Conservation (phyloP, 2,797 vertebrate species). For the Rachycentron canadum region DNA sequence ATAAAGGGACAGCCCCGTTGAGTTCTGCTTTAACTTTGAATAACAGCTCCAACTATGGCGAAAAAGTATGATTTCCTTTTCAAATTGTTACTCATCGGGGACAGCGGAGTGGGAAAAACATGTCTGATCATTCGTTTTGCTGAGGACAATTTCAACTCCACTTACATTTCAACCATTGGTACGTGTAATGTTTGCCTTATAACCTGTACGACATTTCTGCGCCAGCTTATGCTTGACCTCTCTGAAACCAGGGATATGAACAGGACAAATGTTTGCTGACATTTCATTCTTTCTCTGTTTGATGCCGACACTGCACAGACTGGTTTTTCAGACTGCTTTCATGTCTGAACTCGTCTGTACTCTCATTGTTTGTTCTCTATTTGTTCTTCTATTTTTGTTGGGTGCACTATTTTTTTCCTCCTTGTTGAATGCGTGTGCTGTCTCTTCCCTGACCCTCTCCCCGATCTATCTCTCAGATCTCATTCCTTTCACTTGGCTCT, state of each 20-base stretch:
- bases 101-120: slow-evolving; percentile 97
- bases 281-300: slow-evolving; percentile 34
- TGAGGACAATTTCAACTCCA: slow-evolving; percentile 95
- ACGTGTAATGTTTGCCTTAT: slow-evolving; percentile 57
- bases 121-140: slow-evolving; percentile 96
- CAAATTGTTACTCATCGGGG: slow-evolving; percentile 95
- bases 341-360: slow-evolving; percentile 77
- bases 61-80: slow-evolving; percentile 98
- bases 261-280: slow-evolving; percentile 29
- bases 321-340: slow-evolving; percentile 62
- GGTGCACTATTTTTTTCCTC: neutral
- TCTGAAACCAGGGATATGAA: slow-evolving; percentile 18
- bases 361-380: too few species aligned
- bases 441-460: slow-evolving; percentile 43
- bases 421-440: slow-evolving; percentile 24
- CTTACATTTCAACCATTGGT: slow-evolving; percentile 98
- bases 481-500: slow-evolving; percentile 68
- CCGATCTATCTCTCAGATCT: slow-evolving; percentile 67
- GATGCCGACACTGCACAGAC: slow-evolving; percentile 36
- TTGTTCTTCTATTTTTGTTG: slow-evolving; percentile 6
- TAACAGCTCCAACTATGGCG: slow-evolving; percentile 85
- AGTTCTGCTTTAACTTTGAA: slow-evolving; percentile 16
- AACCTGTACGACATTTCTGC: slow-evolving; percentile 10
- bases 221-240: slow-evolving; percentile 15
- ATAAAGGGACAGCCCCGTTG: neutral